phyloP scores from a whole-genome alignment of 2,888 invertebrate genomes.

The Oscheius sp. region DNA sequence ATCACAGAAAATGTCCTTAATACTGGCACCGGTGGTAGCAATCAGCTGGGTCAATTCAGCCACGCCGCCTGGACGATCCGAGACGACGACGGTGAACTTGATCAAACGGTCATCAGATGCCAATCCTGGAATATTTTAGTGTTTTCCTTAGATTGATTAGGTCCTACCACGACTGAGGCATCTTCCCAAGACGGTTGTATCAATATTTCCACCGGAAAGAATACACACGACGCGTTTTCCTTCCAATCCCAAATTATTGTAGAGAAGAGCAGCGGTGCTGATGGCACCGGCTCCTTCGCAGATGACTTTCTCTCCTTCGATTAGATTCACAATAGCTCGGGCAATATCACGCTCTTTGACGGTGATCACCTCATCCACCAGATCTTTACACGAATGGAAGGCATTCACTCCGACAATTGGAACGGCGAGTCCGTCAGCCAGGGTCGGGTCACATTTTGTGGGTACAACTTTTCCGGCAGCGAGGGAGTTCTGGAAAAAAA shows the following conservation, averaged over 20 bases:
- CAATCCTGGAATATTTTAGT: conserved; percentile 35
- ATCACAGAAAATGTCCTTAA: conserved; percentile 89
- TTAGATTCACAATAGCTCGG: conserved; percentile 75
- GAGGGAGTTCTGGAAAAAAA: conserved; percentile 78
- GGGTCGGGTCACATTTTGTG: conserved; percentile 81
- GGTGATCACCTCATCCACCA: conserved; percentile 78
- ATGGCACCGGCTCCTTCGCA: conserved; percentile 90
- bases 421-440: conserved; percentile 90
- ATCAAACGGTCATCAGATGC: conserved; percentile 79
- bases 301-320: conserved; percentile 78
- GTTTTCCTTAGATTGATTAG: neutral
- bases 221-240: conserved; percentile 74
- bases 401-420: conserved; percentile 88
- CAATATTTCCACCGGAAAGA: conserved; percentile 77
- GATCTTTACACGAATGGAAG: conserved; percentile 80
- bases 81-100: conserved; percentile 74
- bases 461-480: conserved; percentile 81
- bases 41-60: conserved; percentile 74
- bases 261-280: conserved; percentile 85
- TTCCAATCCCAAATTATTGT: conserved; percentile 79
- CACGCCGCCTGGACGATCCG: conserved; percentile 75
- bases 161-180: conserved; percentile 74
- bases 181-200: conserved; percentile 76
- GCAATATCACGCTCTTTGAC: conserved; percentile 76
- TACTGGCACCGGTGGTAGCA: conserved; percentile 75